Evolutionary conservation across 2,797 vertebrate species (phyloP).

Genomic region (Petrocephalus sullivani): DNA sequence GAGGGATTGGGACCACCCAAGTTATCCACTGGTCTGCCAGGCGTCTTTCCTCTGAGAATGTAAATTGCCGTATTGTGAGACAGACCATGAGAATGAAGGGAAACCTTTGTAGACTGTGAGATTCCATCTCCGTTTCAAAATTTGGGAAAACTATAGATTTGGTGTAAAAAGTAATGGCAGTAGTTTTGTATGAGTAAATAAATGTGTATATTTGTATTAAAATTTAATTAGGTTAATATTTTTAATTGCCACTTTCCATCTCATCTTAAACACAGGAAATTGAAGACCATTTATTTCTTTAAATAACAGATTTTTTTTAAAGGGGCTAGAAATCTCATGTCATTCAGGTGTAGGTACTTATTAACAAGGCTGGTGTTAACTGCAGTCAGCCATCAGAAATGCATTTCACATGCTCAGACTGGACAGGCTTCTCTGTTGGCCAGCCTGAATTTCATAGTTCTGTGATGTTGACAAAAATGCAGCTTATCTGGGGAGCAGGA

Average conservation of each 20-base stretch:
- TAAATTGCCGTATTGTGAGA: slow-evolving; percentile 42
- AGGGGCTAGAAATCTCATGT: not conserved
- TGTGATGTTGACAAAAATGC: not conserved
- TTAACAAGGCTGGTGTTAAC: not conserved
- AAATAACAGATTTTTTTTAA: slow-evolving; percentile 35
- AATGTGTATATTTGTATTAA: slow-evolving; percentile 56
- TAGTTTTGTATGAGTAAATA: slow-evolving; percentile 43
- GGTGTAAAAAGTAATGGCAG: slow-evolving; percentile 44
- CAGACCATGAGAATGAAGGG: slow-evolving; percentile 30
- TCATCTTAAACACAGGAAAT: slow-evolving; percentile 32
- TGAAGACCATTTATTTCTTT: slow-evolving; percentile 30
- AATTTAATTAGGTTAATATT: slow-evolving; percentile 34
- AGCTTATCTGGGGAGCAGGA: not conserved
- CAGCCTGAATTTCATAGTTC: not conserved
- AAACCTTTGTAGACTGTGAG: slow-evolving; percentile 25
- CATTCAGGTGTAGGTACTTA: not conserved
- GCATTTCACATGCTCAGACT: not conserved
- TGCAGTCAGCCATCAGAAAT: not conserved
- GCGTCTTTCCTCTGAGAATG: slow-evolving; percentile 23
- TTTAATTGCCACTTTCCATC: slow-evolving; percentile 34
- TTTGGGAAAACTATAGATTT: slow-evolving; percentile 38
- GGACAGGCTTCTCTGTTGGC: not conserved
- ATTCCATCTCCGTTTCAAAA: slow-evolving; percentile 11
- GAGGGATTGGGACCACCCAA: slow-evolving; percentile 35
- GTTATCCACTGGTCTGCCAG: not conserved